phyloP scores from a whole-genome alignment of 2,113 vertebrate species.

The Fregetta grallaria region DNA sequence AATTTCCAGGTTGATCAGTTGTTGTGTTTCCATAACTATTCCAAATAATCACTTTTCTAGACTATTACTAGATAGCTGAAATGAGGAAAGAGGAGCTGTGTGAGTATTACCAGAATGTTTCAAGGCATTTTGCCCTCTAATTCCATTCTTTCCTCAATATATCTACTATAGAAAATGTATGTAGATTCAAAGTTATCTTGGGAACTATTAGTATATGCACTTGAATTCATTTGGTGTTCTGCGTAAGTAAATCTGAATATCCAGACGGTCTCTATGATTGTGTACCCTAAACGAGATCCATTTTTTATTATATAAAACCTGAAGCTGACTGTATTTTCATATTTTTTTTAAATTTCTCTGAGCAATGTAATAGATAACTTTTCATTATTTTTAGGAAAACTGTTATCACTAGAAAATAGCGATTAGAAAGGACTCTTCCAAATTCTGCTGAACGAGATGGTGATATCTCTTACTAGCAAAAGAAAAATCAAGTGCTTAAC shows the following conservation, averaged over 20 bases:
- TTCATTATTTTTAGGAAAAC: background rate
- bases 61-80: background rate
- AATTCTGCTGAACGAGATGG: background rate
- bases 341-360: background rate
- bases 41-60: background rate
- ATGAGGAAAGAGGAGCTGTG: background rate
- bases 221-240: background rate
- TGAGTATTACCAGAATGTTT: background rate
- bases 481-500: background rate
- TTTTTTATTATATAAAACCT: background rate
- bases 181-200: background rate
- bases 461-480: background rate
- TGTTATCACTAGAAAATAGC: background rate
- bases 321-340: background rate
- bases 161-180: background rate
- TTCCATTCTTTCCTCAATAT: background rate
- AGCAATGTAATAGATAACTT: background rate
- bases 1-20: background rate
- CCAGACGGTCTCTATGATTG: background rate
- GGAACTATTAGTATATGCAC: background rate
- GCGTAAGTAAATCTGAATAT: background rate
- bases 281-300: background rate
- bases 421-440: background rate
- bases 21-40: background rate
- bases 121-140: background rate